Base-by-base conservation (phyloP, 1,140 invertebrate species). In the Ganaspis sp. region DNA sequence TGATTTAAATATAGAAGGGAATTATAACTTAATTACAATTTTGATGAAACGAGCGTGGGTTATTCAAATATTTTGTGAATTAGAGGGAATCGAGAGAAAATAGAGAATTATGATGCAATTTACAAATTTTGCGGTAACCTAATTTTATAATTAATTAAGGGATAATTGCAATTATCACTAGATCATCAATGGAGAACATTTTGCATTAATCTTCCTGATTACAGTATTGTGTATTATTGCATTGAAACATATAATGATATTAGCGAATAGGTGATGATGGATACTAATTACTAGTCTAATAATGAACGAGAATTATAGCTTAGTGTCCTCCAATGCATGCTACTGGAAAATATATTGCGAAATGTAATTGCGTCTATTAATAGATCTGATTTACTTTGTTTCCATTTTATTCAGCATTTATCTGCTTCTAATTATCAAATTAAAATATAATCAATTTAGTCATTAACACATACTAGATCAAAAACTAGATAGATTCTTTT, bases 241-340 rank as follows among this genome's bases (percentile, higher is more conserved):
- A 58, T 26, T 26, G 12, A 23, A 58, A 29, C 54, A 26, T 26
- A 26, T 58, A 26, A 15, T 29, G 54, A 15, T 58, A 58, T 58
- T 23, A 23, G 54, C 21, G 54, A 58, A 58, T 58, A 58, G 21
- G 9, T 58, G 54, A 26, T 58, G 54, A 58, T 58, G 54, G 54
- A 58, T 58, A 58, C 21, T 26, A 58, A 58, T 29, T 29, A 58
- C 54, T 58, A 23, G 21, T 26, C 54, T 58, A 58, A 58, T 58
- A 58, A 58, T 26, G 11, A 58, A 58, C 42, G 23, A 58, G 9
- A 58, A n/a, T 58, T 12, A 58, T 58, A 26, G 23, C 54, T 26
- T 8, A 58, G 9, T 26, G 54, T 26, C 23, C 54, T 26, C 21
- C 12, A 45, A 58, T 58, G 54, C 54, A 58, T 26, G 23, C 54